Conservation (phyloP, 2,797 vertebrate species). For the Danio albolineatus region DNA sequence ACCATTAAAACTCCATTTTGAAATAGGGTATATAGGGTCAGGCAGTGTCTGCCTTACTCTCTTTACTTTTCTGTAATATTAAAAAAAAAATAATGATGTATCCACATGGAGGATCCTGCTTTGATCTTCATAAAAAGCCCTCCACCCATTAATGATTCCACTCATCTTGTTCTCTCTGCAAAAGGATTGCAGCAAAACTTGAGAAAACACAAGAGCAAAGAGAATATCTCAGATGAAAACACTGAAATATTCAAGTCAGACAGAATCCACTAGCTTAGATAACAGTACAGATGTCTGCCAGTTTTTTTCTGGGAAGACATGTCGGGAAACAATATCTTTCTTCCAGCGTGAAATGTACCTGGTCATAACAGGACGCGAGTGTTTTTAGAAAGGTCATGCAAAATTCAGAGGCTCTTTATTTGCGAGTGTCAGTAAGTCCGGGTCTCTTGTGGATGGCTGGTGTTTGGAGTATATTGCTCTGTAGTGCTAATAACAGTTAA, state of each 20-base stretch:
- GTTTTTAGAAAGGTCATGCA: conserved; percentile 51
- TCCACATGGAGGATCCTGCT: not conserved
- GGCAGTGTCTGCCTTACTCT: not conserved
- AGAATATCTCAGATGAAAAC: not conserved
- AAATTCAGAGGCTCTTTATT: conserved; percentile 58
- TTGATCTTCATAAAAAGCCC: not conserved
- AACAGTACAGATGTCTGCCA: not conserved
- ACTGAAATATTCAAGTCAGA: conserved; percentile 15
- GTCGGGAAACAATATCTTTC: conserved; percentile 3
- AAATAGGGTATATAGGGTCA: too few species aligned
- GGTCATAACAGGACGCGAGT: conserved; percentile 4
- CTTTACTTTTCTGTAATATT: not conserved
- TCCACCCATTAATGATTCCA: conserved; percentile 4
- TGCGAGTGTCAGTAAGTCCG: conserved; percentile 44
- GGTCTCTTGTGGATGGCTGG: conserved; percentile 42
- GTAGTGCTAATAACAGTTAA: conserved; percentile 55
- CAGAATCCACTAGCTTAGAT: not conserved
- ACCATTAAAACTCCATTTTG: too few species aligned
- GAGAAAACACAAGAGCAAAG: conserved; percentile 11
- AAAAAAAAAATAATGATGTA: not conserved
- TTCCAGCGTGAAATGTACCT: conserved; percentile 13
- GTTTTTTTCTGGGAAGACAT: conserved; percentile 1
- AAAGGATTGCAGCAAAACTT: conserved; percentile 9
- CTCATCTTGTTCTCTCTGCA: not conserved
- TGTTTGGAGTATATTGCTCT: conserved; percentile 44